phyloP scores from a whole-genome alignment of 2,888 invertebrate genomes.

The Pycnomerus fuliginosus region DNA sequence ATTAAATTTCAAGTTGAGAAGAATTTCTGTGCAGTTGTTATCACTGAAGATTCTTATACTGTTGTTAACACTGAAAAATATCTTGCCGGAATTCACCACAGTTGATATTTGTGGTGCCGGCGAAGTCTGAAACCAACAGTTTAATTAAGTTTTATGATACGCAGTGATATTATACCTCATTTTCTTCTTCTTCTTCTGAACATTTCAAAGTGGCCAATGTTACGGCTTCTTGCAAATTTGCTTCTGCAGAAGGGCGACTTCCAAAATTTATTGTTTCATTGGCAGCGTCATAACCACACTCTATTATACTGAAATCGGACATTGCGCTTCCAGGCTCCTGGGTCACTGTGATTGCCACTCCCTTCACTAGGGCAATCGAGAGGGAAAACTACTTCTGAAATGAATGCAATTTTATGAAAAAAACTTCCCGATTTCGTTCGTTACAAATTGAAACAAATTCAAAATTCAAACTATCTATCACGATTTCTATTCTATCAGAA shows the following conservation, averaged over 20 bases:
- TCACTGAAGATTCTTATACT: conserved; percentile 27
- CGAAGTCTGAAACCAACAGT: conserved; percentile 15
- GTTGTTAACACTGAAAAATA: conserved; percentile 24
- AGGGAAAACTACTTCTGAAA: no score
- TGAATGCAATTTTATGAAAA: no score
- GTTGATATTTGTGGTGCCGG: conserved; percentile 8
- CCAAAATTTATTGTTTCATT: conserved; percentile 57
- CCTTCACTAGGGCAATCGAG: no score
- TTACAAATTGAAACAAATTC: no score
- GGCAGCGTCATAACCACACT: conserved; percentile 50
- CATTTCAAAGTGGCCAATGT: conserved; percentile 47
- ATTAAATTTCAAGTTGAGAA: conserved; percentile 24
- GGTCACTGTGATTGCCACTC: no score
- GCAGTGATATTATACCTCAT: not conserved
- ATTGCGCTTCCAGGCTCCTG: conserved; percentile 4
- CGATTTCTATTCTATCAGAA: no score
- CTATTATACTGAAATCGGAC: conserved; percentile 38
- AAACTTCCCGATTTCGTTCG: no score
- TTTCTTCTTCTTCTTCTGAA: conserved; percentile 2
- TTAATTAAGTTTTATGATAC: not conserved
- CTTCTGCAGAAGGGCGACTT: conserved; percentile 26
- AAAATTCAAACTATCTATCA: no score
- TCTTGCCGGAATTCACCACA: conserved; percentile 15
- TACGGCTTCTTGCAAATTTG: conserved; percentile 54
- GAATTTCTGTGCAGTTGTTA: conserved; percentile 17